Conservation (phyloP, 2,888 invertebrate species). For the Neocrepidodera transversa region DNA sequence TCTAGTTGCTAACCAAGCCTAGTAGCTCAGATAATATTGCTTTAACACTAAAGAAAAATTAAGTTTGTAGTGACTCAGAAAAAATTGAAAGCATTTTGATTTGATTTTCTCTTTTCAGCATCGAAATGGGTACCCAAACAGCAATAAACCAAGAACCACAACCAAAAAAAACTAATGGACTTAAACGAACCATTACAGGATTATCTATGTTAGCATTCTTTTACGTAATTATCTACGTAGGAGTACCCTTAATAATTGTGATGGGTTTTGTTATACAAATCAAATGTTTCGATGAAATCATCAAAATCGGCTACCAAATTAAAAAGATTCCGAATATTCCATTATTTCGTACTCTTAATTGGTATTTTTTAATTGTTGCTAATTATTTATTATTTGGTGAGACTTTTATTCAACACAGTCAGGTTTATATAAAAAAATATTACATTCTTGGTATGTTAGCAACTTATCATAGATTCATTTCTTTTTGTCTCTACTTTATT, state of each 20-base stretch:
- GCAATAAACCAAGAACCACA: neutral
- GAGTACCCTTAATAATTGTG: conserved; percentile 91
- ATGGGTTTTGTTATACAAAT: conserved; percentile 95
- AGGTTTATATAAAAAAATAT: conserved; percentile 59
- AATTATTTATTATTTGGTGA: conserved; percentile 99
- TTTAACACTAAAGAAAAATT: no score
- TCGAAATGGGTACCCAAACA: no score
- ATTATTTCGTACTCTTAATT: conserved; percentile 82
- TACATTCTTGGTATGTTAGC: conserved; percentile 79
- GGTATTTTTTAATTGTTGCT: conserved; percentile 96
- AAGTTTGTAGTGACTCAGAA: no score
- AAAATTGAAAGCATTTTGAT: no score
- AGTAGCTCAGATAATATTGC: no score
- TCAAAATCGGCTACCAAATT: conserved; percentile 96
- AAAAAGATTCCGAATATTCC: conserved; percentile 94
- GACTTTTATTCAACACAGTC: conserved; percentile 82
- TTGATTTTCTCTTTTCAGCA: no score
- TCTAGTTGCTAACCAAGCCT: no score
- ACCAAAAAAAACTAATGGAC: conserved; percentile 73
- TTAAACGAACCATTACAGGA: conserved; percentile 93
- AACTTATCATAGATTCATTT: conserved; percentile 94
- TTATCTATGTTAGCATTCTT: conserved; percentile 92
- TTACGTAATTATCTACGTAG: conserved; percentile 88
- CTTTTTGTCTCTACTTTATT: conserved; percentile 92
- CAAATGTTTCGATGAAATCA: conserved; percentile 98